Evolutionary conservation across 2,797 vertebrate genomes (phyloP), one percentile per base, ranked within the genome.

Genomic region (Enteromius afrohamiltoni): DNA sequence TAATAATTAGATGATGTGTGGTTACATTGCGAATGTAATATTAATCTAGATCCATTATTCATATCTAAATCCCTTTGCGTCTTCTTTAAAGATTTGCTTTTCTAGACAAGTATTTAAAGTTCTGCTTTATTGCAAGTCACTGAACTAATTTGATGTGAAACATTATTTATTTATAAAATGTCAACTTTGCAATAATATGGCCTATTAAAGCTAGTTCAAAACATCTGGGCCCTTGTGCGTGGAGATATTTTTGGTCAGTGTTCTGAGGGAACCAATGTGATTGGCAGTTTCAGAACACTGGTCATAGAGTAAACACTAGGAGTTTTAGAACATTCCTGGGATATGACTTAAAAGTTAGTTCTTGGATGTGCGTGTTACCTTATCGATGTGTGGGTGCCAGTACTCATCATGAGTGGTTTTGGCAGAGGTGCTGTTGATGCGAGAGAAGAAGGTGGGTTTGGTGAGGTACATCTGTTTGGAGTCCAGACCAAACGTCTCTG

Each of bases 361-460:
- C 58, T 75, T 69, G 55, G 77, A 79, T 73, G 42, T 62, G 31
- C 17, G 9, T 19, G 88, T 89, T 90, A 97, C 98, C 96, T 99
- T 99, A 89, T 99, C 97, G 16, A 98, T 94, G 0, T 99, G 98
- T 0, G 97, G 96, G 77, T 98, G 98, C 98, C 98, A 99, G 91
- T 99, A 99, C 86, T 99, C 97, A 0, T 99, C 98, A 0, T 99
- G 97, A 0, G 96, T 91, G 1, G 97, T 98, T 89, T 93, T 96
- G 79, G 98, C 97, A 3, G 53, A 90, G 0, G 96, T 97, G 93
- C 90, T 97, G 92, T 99, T 98, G 91, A 99, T 99, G 51, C 97
- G 95, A 26, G 97, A 99, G 95, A 99, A 99, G 94, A 99, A 99
- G 0, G 98, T 99, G 82, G 98, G 98, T 90, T 98, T 99, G 11